Evolutionary conservation across 2,797 vertebrate species (phyloP).

Genomic region (Knipowitschia caucasica): DNA sequence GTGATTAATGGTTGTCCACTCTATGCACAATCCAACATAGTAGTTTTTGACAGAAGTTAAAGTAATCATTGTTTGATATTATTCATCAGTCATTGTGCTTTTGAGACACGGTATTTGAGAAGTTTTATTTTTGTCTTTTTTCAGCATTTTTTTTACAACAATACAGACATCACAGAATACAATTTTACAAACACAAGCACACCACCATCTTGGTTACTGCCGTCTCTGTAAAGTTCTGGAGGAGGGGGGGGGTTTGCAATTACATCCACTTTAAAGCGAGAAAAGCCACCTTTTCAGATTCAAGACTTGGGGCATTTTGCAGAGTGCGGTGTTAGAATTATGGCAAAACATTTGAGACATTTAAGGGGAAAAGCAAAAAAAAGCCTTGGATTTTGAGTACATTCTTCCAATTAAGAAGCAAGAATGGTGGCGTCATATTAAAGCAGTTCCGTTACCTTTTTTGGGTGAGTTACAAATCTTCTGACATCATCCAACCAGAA

Average conservation of each 20-base stretch:
- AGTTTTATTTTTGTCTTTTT: conserved; percentile 69
- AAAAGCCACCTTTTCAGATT: conserved; percentile 49
- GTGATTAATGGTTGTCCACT: too few species aligned
- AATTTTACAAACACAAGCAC: conserved; percentile 86
- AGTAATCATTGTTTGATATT: too few species aligned
- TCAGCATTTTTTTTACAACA: conserved; percentile 78
- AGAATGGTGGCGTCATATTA: conserved; percentile 27
- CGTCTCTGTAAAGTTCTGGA: conserved; percentile 40
- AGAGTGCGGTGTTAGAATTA: conserved; percentile 46
- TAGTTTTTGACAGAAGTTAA: too few species aligned
- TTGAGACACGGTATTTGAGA: conserved; percentile 59
- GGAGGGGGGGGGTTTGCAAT: conserved; percentile 42
- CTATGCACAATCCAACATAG: too few species aligned
- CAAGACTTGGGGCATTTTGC: conserved; percentile 40
- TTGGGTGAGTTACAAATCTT: conserved; percentile 45
- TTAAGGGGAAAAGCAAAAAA: conserved; percentile 34
- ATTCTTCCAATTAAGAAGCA: conserved; percentile 35
- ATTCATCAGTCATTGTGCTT: too few species aligned
- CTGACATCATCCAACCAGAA: conserved; percentile 51
- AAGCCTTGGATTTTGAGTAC: conserved; percentile 37
- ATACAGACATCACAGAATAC: conserved; percentile 85
- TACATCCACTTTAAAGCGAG: conserved; percentile 27
- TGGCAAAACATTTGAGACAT: conserved; percentile 36
- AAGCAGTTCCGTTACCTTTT: conserved; percentile 34
- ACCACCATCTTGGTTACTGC: conserved; percentile 70